A percentile compares a stretch with the other conserved stretches of the same genome.
Evolutionary conservation across 2,888 invertebrate species (phyloP).

Genomic region (Xiphydria camelus): DNA sequence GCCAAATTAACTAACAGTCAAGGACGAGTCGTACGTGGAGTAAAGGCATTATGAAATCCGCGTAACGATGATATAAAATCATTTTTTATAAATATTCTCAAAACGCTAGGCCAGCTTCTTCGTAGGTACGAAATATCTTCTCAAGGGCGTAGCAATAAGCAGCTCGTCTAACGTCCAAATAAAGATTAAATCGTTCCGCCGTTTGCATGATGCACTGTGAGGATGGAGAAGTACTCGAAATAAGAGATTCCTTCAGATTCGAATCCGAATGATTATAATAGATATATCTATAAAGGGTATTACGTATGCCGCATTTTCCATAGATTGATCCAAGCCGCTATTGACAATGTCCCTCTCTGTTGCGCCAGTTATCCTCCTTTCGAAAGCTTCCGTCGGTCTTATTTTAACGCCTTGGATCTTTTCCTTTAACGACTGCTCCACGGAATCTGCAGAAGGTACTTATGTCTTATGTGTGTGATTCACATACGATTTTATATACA

Average conservation of each 20-base stretch:
- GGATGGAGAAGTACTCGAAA: not conserved
- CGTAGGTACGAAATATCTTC: constrained; percentile 63
- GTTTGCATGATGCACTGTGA: constrained; percentile 68
- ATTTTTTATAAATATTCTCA: constrained; percentile 8
- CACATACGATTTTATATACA: too few species aligned
- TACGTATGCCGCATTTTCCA: constrained; percentile 73
- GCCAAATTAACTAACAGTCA: too few species aligned
- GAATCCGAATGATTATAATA: not conserved
- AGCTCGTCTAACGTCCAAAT: constrained; percentile 66
- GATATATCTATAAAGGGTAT: constrained; percentile 19
- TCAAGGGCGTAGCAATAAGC: constrained; percentile 64
- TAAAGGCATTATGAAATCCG: too few species aligned
- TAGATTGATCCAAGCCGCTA: constrained; percentile 82
- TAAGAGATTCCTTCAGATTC: not conserved
- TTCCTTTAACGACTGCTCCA: constrained; percentile 66
- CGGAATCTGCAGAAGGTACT: constrained; percentile 55
- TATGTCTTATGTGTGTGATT: too few species aligned
- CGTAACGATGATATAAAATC: too few species aligned
- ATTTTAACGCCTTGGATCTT: constrained; percentile 56
- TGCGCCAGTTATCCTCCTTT: constrained; percentile 74
- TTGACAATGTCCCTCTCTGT: constrained; percentile 84
- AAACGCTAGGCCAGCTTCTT: constrained; percentile 62
- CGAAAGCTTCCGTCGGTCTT: constrained; percentile 69
- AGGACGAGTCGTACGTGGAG: too few species aligned
- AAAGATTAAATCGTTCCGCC: constrained; percentile 71